Conservation (phyloP, 2,797 vertebrate species). For the Sternotherus odoratus region DNA sequence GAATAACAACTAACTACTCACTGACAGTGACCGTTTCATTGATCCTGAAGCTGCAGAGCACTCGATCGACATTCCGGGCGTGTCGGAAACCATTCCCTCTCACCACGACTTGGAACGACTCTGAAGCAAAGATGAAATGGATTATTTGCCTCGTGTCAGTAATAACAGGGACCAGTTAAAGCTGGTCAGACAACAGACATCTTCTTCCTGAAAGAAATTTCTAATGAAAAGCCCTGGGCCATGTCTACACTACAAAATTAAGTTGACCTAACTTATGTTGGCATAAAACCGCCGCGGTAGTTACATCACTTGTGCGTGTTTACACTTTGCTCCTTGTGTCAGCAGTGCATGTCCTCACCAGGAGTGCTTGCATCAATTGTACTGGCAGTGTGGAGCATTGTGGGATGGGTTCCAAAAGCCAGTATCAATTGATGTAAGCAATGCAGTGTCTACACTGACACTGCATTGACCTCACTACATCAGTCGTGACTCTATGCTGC, state of each 20-base stretch:
- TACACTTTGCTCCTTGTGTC: not conserved
- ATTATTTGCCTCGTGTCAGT: fast-evolving
- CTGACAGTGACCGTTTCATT: conserved; percentile 94
- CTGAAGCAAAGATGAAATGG: conserved; percentile 73
- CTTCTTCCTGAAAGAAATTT: not conserved
- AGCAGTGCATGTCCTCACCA: not conserved
- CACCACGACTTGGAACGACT: conserved; percentile 96
- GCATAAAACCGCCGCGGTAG: not conserved
- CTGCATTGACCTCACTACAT: not conserved
- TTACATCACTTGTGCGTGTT: not conserved
- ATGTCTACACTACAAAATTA: not conserved
- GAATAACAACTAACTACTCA: conserved; percentile 78
- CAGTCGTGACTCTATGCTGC: not conserved
- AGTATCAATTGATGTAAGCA: too few relatives aligned
- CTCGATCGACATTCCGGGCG: conserved; percentile 92
- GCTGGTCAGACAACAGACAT: not conserved
- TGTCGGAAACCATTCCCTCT: conserved; percentile 96
- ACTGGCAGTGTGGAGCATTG: not conserved
- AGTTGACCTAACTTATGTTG: not conserved
- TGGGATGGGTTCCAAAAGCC: too few relatives aligned
- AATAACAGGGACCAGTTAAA: fast-evolving
- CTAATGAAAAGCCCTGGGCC: not conserved
- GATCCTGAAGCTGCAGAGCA: conserved; percentile 97
- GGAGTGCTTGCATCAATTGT: not conserved
- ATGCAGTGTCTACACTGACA: too few relatives aligned